Conservation (phyloP, 92 coral and sea anemone genomes). For the Isaurus tuberculatus region DNA sequence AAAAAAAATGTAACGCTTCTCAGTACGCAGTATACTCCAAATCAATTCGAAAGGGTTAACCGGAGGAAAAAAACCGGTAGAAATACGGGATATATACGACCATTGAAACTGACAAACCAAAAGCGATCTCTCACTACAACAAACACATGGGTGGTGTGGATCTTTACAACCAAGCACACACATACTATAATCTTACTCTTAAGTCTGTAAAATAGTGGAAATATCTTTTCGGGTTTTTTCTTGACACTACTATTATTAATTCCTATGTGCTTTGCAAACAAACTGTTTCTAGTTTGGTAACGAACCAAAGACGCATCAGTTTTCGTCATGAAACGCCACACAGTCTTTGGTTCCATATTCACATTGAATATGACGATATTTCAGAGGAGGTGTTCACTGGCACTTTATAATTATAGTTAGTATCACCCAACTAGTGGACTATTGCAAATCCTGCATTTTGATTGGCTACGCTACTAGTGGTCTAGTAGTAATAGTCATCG, state of each 20-base stretch:
- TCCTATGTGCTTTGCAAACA: conserved; percentile 19
- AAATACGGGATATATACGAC: not conserved
- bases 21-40: conserved; percentile 33
- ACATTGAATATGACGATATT: too few relatives aligned
- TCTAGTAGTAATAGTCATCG: too few relatives aligned
- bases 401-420: too few relatives aligned
- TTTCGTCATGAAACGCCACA: too few relatives aligned
- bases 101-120: conserved; percentile 36
- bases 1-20: conserved; percentile 21
- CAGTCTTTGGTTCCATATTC: too few relatives aligned
- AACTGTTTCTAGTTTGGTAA: conserved; percentile 20
- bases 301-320: not conserved
- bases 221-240: conserved; percentile 23
- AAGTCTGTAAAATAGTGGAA: conserved; percentile 26
- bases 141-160: conserved; percentile 47
- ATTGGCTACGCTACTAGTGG: too few relatives aligned
- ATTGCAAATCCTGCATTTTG: too few relatives aligned
- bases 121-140: conserved; percentile 35
- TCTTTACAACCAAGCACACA: conserved; percentile 38
- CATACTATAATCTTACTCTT: conserved; percentile 4
- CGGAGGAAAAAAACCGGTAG: conserved; percentile 42
- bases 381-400: too few relatives aligned
- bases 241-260: conserved; percentile 13
- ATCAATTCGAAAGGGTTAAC: conserved; percentile 23
- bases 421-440: too few relatives aligned